Evolutionary conservation across 1,140 invertebrate genomes (phyloP), one percentile per base, ranked within the genome.

Genomic region (Brachionus rotundiformis): DNA sequence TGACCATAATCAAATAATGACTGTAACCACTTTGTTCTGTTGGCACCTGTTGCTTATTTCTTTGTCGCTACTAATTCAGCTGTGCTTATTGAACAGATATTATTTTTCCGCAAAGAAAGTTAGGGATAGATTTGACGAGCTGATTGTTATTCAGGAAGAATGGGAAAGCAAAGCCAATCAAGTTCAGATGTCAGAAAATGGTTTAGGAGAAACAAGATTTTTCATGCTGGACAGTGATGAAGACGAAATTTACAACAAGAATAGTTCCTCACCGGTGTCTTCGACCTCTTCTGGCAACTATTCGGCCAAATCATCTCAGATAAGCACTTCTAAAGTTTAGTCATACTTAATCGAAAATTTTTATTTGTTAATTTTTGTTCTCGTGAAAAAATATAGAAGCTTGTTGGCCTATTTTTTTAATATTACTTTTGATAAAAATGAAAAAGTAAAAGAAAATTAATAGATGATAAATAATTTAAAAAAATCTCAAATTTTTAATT

Each of bases 1-100:
- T 0, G 83, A 87, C 82, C 88, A 89, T 82, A 83, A 84, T 11
- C 84, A 89, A 75, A 86, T 89, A 83, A 89, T 89, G 87, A 83
- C 89, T 11, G 85, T 86, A 0, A 88, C 87, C 5, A 71, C 87
- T 19, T 85, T 87, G 54, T 89, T 86, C 33, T 54, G 82, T 27
- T 84, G 83, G 83, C 83, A 83, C 44, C 8, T 82, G 5, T 63
- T 83, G 19, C 16, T 83, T 39, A 54, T 82, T 11, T 68, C 71
- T 6, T 33, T 49, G 7, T 33, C 36, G 1, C 31, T 83, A 8
- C 27, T 83, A 10, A 4, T 65, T 29, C 61, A 71, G 27, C 33
- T 79, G 8, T 23, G 29, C 27, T 36, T 79, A 10, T 23, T 79
- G 19, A 79, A 31, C 33, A 54, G 27, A 54, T 31, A 25, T 49